Evolutionary conservation across 2,113 vertebrate species (phyloP), one percentile per base, ranked within the genome.

Genomic region (Nesoenas mayeri): DNA sequence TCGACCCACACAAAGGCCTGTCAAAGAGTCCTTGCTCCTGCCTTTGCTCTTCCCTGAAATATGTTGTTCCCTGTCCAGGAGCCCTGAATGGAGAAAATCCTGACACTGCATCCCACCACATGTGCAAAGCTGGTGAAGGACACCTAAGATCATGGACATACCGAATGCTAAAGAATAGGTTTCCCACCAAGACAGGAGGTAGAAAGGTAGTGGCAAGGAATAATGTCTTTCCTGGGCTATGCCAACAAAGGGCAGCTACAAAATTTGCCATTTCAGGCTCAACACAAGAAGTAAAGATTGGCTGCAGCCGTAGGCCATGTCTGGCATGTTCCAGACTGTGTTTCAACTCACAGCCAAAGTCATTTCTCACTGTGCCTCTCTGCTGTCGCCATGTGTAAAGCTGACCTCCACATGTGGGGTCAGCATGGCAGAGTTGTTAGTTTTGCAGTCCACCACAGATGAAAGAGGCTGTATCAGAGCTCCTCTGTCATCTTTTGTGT

Each of bases 131-230:
- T 57, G n/a, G 21, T 32, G 4, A 16, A 84, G 29, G 22, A 56
- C 20, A 38, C 3, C 38, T 74, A 80, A 31, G 19, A 19, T 28
- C 32, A 16, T 15, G 22, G 22, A 6, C 0, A 2, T 42, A 53
- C 14, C 1, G 0, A 64, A 16, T 31, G 26, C 54, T 5, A 1
- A 1, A 12, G 65, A 47, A 32, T 36, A 67, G 5, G 4, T 64
- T 1, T 3, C 18, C 9, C 7, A 5, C 34, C 4, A 34, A 38
- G 31, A 26, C 0, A 3, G 11, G 38, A 78, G 10, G 3, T 2
- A 15, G n/a, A 7, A 53, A 72, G 31, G 26, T 29, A 51, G 17
- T 19, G 40, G 8, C 34, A 64, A 75, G 31, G 42, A 28, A 53
- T n/a, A 16, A 3, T 50, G 11, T 65, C 36, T 57, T 69, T 32